Evolutionary conservation across 2,113 vertebrate genomes (phyloP).

Genomic region (Oncorhynchus clarkii): DNA sequence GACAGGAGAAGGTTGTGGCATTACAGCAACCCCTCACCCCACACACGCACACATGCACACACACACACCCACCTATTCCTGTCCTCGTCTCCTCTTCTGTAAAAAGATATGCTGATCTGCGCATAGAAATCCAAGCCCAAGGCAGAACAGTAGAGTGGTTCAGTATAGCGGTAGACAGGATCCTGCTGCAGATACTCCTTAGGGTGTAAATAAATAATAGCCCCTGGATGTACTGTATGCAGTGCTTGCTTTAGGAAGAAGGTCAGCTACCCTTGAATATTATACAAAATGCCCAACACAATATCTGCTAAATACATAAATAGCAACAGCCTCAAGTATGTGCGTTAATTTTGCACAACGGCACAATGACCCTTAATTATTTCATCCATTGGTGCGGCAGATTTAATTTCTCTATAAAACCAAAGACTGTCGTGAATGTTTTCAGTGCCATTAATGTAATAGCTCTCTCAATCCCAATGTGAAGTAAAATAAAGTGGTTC

Average conservation of each 20-base stretch:
- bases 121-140: slow-evolving; percentile 43
- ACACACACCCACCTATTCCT: slow-evolving; percentile 1
- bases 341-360: not conserved
- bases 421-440: slow-evolving; percentile 30
- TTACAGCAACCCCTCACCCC: slow-evolving; percentile 46
- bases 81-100: slow-evolving; percentile 28
- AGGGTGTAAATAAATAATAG: slow-evolving; percentile 50
- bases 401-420: slow-evolving; percentile 5
- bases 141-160: slow-evolving; percentile 31
- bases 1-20: slow-evolving; percentile 52
- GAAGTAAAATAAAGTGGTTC: slow-evolving; percentile 18
- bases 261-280: slow-evolving; percentile 16
- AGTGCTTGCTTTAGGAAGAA: not conserved
- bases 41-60: slow-evolving; percentile 8
- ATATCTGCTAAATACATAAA: not conserved
- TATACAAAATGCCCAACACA: not conserved
- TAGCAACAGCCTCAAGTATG: not conserved
- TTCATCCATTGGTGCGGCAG: slow-evolving; percentile 18
- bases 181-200: slow-evolving; percentile 33
- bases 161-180: slow-evolving; percentile 41
- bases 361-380: slow-evolving; percentile 4
- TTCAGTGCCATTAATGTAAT: slow-evolving; percentile 51
- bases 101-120: slow-evolving; percentile 52
- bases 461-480: slow-evolving; percentile 35
- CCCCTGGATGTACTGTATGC: slow-evolving; percentile 15